Percentiles rank a stretch among this genome's conserved stretches.
Conservation (phyloP, 1,140 invertebrate genomes). For the Drosophila mauritiana region DNA sequence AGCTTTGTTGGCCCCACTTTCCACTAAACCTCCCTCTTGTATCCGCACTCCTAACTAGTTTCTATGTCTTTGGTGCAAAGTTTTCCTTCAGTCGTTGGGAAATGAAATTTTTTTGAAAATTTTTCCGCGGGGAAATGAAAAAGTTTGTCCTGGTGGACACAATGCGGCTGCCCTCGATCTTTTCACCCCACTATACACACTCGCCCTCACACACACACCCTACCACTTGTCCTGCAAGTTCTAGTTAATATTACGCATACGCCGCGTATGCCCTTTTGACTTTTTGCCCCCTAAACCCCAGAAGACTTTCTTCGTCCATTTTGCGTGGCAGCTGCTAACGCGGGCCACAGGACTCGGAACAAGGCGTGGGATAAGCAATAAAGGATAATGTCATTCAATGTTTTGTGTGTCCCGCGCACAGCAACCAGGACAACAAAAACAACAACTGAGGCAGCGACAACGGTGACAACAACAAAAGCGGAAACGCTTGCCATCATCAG, state of each 20-base stretch:
- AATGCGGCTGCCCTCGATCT: slow-evolving; percentile 61
- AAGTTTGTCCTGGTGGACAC: slow-evolving; percentile 78
- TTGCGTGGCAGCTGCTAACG: slow-evolving; percentile 68
- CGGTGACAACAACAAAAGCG: slow-evolving; percentile 52
- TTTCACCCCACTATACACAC: slow-evolving; percentile 7
- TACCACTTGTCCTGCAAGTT: slow-evolving; percentile 36
- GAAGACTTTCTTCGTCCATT: slow-evolving; percentile 33
- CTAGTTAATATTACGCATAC: slow-evolving; percentile 80
- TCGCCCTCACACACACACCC: background rate
- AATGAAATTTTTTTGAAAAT: slow-evolving; percentile 82
- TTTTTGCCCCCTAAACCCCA: slow-evolving; percentile 47
- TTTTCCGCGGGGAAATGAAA: slow-evolving; percentile 83
- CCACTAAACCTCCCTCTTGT: slow-evolving; percentile 3
- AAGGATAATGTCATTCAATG: slow-evolving; percentile 84
- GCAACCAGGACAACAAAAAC: slow-evolving; percentile 26
- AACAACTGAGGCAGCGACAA: slow-evolving; percentile 19
- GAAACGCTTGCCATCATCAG: slow-evolving; percentile 80
- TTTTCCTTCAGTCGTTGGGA: slow-evolving; percentile 75
- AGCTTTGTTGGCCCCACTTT: slow-evolving; percentile 62
- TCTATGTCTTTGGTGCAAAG: slow-evolving; percentile 78
- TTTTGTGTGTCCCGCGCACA: slow-evolving; percentile 68
- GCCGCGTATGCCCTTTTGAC: slow-evolving; percentile 78
- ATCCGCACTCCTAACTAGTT: slow-evolving; percentile 74
- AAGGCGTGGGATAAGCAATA: slow-evolving; percentile 82
- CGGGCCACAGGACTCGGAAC: slow-evolving; percentile 34